Conservation (phyloP, 2,797 vertebrate genomes). For the Chaetodon trifasciatus region DNA sequence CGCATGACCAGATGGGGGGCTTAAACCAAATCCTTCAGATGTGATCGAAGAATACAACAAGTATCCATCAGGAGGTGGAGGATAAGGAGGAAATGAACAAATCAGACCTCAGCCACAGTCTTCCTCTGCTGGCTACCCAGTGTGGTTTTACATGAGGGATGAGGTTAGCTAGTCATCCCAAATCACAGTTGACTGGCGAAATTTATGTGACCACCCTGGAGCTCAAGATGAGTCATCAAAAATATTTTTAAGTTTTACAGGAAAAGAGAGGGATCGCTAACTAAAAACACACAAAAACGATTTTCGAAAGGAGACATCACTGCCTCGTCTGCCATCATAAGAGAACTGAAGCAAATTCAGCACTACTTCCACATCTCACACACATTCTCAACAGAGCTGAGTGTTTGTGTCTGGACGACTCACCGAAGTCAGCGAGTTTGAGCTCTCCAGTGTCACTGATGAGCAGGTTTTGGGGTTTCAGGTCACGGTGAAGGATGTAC, state of each 20-base stretch:
- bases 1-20: no score
- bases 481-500: constrained; percentile 97
- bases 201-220: no score
- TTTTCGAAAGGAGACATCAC: neutral
- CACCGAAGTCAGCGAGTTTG: constrained; percentile 98
- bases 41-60: no score
- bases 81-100: no score
- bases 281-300: neutral
- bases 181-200: no score
- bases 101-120: no score
- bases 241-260: neutral
- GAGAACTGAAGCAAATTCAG: neutral
- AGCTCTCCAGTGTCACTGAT: constrained; percentile 98
- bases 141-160: neutral
- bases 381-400: neutral
- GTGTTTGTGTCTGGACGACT: constrained; percentile 34
- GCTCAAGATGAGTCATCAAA: neutral
- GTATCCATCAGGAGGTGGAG: neutral
- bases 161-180: no score
- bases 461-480: constrained; percentile 98
- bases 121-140: no score
- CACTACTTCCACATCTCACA: neutral
- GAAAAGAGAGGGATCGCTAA: neutral
- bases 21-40: neutral
- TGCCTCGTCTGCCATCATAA: neutral